phyloP scores from a whole-genome alignment of 2,888 invertebrate genomes.

The Steromphala cineraria region DNA sequence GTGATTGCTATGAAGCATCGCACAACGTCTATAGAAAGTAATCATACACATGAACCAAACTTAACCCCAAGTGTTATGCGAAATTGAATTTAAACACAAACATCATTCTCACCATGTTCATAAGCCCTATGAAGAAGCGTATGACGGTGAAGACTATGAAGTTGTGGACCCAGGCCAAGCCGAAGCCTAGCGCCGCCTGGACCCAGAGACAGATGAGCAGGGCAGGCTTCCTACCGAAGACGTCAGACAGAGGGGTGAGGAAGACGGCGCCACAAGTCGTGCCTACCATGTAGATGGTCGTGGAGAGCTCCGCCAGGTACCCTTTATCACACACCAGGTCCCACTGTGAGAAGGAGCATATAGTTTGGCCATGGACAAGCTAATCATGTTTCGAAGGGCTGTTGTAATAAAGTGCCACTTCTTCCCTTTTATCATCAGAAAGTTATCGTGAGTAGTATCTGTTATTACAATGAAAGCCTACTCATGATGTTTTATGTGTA shows the following conservation, averaged over 20 bases:
- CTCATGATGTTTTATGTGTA: no score
- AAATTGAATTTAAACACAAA: no score
- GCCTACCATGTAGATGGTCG: constrained; percentile 67
- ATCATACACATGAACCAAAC: no score
- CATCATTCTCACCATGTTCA: constrained; percentile 55
- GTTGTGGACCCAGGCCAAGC: constrained; percentile 45
- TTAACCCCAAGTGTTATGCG: no score
- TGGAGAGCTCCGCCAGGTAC: constrained; percentile 57
- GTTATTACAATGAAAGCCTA: no score
- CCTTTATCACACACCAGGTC: constrained; percentile 61
- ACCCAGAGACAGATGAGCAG: constrained; percentile 53
- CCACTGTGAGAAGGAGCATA: constrained; percentile 52
- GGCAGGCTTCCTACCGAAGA: constrained; percentile 56
- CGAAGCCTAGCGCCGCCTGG: constrained; percentile 56
- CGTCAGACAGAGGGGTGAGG: constrained; percentile 62
- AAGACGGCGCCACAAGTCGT: constrained; percentile 54
- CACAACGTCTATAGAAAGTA: no score
- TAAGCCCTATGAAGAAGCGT: constrained; percentile 59
- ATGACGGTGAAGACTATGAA: constrained; percentile 51
- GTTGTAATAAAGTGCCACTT: no score
- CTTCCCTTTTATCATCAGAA: no score
- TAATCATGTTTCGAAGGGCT: background rate
- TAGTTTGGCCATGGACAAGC: background rate
- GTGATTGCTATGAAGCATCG: no score
- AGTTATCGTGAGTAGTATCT: no score